A percentile compares a stretch with the other conserved stretches of the same genome.
Conservation (phyloP, 2,113 vertebrate species). For the Macquaria australasica region DNA sequence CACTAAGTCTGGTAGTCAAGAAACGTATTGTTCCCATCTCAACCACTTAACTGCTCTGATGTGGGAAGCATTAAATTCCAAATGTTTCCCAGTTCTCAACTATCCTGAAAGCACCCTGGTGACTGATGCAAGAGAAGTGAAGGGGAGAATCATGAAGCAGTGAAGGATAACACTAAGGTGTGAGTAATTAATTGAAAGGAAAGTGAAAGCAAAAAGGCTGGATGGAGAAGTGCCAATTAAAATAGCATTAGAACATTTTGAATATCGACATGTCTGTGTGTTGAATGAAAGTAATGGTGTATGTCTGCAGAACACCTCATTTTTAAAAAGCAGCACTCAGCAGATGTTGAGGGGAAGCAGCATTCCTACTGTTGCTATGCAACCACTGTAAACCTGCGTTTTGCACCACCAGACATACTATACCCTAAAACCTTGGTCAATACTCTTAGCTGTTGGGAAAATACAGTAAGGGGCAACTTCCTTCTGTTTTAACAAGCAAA, state of each 20-base stretch:
- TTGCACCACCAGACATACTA: neutral
- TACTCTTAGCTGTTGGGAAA: neutral
- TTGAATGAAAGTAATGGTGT: neutral
- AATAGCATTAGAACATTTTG: slow-evolving; percentile 3
- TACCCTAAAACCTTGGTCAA: neutral
- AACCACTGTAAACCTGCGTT: neutral
- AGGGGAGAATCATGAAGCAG: neutral
- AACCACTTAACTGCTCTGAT: no score
- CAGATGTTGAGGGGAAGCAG: neutral
- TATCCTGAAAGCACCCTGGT: neutral
- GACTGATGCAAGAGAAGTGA: neutral
- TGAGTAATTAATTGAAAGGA: neutral
- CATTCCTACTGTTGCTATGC: neutral
- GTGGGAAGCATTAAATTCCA: neutral
- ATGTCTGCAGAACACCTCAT: neutral
- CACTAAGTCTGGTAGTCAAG: neutral
- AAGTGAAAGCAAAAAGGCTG: neutral
- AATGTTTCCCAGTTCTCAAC: neutral
- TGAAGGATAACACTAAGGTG: neutral
- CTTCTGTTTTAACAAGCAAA: neutral
- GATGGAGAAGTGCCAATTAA: slow-evolving; percentile 1
- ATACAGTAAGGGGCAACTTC: neutral
- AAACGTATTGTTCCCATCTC: neutral
- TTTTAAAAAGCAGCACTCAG: neutral
- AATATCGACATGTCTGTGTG: neutral